Percentiles rank a stretch among this genome's conserved stretches.
phyloP scores from a whole-genome alignment of 2,888 invertebrate species.

The Hymenopus coronatus region DNA sequence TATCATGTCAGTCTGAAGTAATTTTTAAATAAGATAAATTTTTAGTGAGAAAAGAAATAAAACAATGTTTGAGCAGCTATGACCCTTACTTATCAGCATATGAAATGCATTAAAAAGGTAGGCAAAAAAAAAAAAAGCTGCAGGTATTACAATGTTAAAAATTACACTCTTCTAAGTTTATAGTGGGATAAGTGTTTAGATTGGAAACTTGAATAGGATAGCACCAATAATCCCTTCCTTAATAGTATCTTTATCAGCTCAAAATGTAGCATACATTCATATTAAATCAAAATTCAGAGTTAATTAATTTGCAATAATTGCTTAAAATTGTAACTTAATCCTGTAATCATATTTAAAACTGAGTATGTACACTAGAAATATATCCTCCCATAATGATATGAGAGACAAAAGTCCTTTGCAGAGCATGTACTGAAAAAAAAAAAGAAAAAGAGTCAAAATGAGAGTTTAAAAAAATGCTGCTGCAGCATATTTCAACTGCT shows the following conservation, averaged over 20 bases:
- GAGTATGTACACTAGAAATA: no score
- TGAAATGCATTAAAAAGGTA: no score
- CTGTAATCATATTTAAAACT: no score
- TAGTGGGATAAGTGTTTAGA: not conserved
- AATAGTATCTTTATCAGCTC: not conserved
- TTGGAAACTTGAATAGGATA: not conserved
- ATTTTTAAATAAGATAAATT: no score
- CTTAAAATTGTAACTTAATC: no score
- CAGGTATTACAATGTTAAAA: not conserved
- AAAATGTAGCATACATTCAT: not conserved
- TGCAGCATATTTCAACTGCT: not conserved
- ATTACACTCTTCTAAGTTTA: not conserved
- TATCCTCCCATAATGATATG: not conserved
- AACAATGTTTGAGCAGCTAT: no score
- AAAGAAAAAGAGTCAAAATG: not conserved
- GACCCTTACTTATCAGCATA: no score
- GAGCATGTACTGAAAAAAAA: not conserved
- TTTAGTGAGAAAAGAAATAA: no score
- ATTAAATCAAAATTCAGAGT: not conserved
- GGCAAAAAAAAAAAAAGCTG: not conserved
- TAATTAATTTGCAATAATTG: no score
- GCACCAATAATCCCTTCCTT: not conserved
- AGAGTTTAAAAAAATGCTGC: not conserved
- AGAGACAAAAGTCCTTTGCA: not conserved
- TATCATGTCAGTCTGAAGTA: no score